These are phyloP conservation scores for Mythimna vitellina DNA, from an alignment of 2,888 invertebrate genomes.

Conservation along the genomic window DNA sequence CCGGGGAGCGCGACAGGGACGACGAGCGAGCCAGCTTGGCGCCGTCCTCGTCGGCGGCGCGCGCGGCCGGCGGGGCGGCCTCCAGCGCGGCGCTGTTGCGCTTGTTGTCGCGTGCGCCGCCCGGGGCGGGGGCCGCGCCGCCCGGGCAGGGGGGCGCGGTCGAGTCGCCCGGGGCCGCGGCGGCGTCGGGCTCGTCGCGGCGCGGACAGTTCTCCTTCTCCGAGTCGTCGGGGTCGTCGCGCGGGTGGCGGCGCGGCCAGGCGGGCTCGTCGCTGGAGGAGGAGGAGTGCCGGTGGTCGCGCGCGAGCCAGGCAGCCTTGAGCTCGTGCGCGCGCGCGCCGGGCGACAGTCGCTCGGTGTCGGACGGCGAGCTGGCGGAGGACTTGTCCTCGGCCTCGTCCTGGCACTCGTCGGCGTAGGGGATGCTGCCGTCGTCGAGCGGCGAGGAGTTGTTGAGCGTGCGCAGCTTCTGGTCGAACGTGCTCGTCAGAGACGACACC, in stretches of 20 bases:
- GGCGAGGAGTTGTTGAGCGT: constrained; percentile 93
- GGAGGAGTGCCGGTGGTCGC: constrained; percentile 82
- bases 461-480: constrained; percentile 95
- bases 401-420: constrained; percentile 93
- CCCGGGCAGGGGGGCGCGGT: constrained; percentile 47
- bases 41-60: constrained; percentile 62
- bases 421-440: constrained; percentile 92
- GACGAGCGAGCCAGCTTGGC: constrained; percentile 90
- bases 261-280: constrained; percentile 79
- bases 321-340: constrained; percentile 84
- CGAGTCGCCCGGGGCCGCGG: constrained; percentile 66
- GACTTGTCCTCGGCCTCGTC: constrained; percentile 87
- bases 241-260: constrained; percentile 67
- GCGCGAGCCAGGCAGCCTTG: constrained; percentile 81
- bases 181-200: constrained; percentile 69
- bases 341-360: constrained; percentile 76
- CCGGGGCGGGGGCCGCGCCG: constrained; percentile 31
- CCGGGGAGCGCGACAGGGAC: constrained; percentile 91
- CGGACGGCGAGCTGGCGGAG: constrained; percentile 78
- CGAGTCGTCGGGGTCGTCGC: constrained; percentile 81
- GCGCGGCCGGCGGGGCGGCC: constrained; percentile 19
- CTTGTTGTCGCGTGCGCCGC: constrained; percentile 42
- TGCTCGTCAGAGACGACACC: constrained; percentile 95
- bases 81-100: constrained; percentile 58
- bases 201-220: constrained; percentile 83